Base-by-base conservation (phyloP, 2,888 invertebrate species). In the Tholera decimalis region DNA sequence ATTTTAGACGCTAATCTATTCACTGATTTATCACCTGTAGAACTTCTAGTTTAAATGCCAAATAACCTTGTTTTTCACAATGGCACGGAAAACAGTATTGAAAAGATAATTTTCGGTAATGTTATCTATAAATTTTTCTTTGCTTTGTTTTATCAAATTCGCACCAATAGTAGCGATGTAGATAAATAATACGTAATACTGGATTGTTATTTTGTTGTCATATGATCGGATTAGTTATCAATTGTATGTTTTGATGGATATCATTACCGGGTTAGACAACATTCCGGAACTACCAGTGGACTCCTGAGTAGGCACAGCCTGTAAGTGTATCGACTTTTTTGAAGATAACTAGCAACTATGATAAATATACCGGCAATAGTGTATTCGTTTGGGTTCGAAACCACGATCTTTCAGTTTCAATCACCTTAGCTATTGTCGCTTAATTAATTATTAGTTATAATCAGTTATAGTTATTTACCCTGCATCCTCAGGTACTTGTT, bases 121-220 rank as follows among this genome's bases (percentile, higher is more conserved):
- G 70, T 78, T 77, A 78, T 90, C 88, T 87, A 63, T 46, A 72
- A 78, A 77, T 73, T 84, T 88, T 88, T 89, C 85, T 88, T 91
- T 90, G 82, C 83, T 83, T 77, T 65, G 80, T 85, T 80, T 88
- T 87, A 89, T 89, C 88, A 83, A 87, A 66, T 85, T 85, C 63
- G 85, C 85, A 78, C 84, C 84, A 89, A 90, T 91, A 84, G 75
- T 79, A 49, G 63, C 55, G 15, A 67, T 58, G 77, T 71, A 71
- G 76, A 72, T 69, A 77, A 80, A 88, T 85, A 86, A 88, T 67
- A 78, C 77, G 82, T 71, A 66, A 82, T 61, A 88, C 85, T 64
- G 77, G 28, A 83, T 82, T 83, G 77, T 70, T 70, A 28, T 73
- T 72, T 66, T 54, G 13, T 62, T 60, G 63, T 74, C 74, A 62